A percentile compares a stretch with the other conserved stretches of the same genome.
Conservation (phyloP, 2,888 invertebrate genomes). For the Leucoptera coffeella region DNA sequence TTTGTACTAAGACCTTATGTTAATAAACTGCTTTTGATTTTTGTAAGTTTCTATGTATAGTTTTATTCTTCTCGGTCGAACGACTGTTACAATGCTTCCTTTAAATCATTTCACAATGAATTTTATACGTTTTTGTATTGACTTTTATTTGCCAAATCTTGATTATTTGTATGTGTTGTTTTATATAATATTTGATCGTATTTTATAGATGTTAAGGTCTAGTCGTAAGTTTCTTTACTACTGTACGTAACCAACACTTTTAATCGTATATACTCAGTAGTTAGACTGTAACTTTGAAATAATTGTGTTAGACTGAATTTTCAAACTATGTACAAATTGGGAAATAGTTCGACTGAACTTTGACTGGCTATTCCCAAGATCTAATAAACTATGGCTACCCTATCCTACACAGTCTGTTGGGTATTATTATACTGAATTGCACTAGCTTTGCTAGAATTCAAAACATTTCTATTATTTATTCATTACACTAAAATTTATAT, state of each 20-base stretch:
- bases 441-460: too few species aligned
- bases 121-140: conserved; percentile 34
- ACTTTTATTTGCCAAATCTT: conserved; percentile 25
- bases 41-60: too few species aligned
- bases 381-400: too few species aligned
- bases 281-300: conserved; percentile 18
- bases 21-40: too few species aligned
- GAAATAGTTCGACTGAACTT: too few species aligned
- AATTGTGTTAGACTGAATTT: conserved; percentile 13
- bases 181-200: conserved; percentile 34
- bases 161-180: conserved; percentile 21
- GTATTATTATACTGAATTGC: too few species aligned
- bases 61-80: conserved; percentile 11
- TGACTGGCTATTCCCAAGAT: too few species aligned
- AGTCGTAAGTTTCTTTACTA: conserved; percentile 28
- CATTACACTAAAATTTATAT: too few species aligned
- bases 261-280: conserved; percentile 28
- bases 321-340: too few species aligned
- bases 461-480: too few species aligned
- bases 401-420: too few species aligned
- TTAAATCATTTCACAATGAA: conserved; percentile 30
- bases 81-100: conserved; percentile 38
- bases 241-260: conserved; percentile 25
- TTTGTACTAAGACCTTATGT: too few species aligned
- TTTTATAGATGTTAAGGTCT: conserved; percentile 28